A percentile compares a stretch with the other conserved stretches of the same genome.
These are phyloP conservation scores for Cataglyphis hispanica DNA, from an alignment of 1,140 invertebrate species.

Conservation along the genomic window DNA sequence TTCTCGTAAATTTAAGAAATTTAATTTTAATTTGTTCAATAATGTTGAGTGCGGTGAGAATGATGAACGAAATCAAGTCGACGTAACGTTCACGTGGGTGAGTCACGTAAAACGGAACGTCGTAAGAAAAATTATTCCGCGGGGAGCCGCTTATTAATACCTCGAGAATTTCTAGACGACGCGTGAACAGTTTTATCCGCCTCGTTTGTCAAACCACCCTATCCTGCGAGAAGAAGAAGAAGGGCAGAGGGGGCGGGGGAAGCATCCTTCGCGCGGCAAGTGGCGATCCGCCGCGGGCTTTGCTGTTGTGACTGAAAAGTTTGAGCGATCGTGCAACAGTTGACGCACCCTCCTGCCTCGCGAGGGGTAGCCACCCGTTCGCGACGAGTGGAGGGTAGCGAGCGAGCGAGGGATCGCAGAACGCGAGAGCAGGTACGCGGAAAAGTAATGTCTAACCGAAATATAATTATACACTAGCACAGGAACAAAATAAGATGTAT, in stretches of 20 bases:
- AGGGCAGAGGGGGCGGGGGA: not conserved
- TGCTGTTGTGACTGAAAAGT: slow-evolving; percentile 75
- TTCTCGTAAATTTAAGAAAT: not conserved
- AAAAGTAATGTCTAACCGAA: slow-evolving; percentile 13
- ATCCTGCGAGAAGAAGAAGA: slow-evolving; percentile 9
- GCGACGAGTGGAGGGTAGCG: slow-evolving; percentile 4
- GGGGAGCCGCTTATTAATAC: slow-evolving; percentile 58
- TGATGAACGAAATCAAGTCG: not conserved
- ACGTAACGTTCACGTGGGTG: not conserved
- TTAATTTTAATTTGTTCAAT: not conserved
- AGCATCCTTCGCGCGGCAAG: slow-evolving; percentile 47
- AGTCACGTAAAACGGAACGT: not conserved
- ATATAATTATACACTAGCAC: not conserved
- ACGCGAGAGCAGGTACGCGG: not conserved
- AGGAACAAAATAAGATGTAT: not conserved
- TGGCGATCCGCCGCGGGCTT: slow-evolving; percentile 59
- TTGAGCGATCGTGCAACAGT: slow-evolving; percentile 82
- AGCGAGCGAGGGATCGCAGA: slow-evolving; percentile 19
- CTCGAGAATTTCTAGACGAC: slow-evolving; percentile 29
- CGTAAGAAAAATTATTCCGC: slow-evolving; percentile 44
- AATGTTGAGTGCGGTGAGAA: not conserved
- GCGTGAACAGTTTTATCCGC: slow-evolving; percentile 61
- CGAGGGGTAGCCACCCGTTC: slow-evolving; percentile 20
- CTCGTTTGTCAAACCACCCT: slow-evolving; percentile 59
- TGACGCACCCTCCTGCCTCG: slow-evolving; percentile 72